Conservation (phyloP, 2,113 vertebrate genomes). For the Burhinus bistriatus region DNA sequence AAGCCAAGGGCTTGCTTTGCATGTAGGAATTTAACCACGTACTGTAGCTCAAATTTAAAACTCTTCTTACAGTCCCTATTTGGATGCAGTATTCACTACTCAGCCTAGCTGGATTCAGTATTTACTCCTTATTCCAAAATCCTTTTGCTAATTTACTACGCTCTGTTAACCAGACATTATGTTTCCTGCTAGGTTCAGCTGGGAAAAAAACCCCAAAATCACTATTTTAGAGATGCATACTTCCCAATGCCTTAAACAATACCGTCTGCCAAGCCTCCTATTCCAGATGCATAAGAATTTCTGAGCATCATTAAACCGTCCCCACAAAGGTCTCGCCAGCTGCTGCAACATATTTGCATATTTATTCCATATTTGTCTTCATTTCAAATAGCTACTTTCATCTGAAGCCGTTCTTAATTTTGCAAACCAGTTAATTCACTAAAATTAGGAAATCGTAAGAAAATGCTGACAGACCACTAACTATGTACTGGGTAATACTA, state of each 20-base stretch:
- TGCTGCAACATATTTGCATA: background rate
- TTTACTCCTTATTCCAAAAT: background rate
- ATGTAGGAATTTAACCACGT: background rate
- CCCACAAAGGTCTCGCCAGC: background rate
- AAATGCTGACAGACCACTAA: background rate
- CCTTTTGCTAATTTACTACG: background rate
- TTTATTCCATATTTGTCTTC: background rate
- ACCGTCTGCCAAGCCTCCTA: background rate
- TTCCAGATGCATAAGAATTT: background rate
- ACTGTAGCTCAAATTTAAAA: background rate
- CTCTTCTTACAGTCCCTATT: background rate
- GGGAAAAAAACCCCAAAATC: background rate
- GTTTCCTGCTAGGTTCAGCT: background rate
- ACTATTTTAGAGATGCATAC: background rate
- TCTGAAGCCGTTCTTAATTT: background rate
- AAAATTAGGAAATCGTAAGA: background rate
- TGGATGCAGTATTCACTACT: background rate
- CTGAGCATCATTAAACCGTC: background rate
- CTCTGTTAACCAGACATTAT: background rate
- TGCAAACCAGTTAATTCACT: background rate
- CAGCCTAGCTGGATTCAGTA: background rate
- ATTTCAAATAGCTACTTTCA: background rate
- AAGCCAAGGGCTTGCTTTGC: background rate
- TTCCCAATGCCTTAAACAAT: background rate
- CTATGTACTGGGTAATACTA: background rate